These are phyloP conservation scores for Danio choprae DNA, from an alignment of 2,797 vertebrate genomes.

Conservation along the genomic window DNA sequence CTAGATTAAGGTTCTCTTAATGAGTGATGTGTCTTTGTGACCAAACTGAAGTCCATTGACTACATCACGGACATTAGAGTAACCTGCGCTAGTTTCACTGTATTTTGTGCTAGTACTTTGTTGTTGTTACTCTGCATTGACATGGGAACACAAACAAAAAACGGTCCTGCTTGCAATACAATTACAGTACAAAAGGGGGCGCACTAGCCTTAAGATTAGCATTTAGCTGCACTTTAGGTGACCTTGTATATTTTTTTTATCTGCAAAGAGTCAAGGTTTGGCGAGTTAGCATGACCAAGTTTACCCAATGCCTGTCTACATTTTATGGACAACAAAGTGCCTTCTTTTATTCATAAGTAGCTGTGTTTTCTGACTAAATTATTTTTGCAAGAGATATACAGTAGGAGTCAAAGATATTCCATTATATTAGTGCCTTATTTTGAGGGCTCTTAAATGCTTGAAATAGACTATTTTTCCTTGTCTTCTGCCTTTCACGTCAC, in stretches of 20 bases:
- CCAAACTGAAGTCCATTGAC: background rate
- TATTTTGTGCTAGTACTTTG: background rate
- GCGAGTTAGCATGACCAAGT: background rate
- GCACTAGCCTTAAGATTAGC: background rate
- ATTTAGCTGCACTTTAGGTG: background rate
- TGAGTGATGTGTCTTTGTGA: background rate
- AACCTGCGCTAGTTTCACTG: background rate
- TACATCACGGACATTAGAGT: slow-evolving; percentile 6
- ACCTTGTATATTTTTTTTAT: background rate
- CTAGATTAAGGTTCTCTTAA: background rate
- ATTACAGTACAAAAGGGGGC: slow-evolving; percentile 27
- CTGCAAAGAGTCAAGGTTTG: background rate
- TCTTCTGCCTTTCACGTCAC: background rate
- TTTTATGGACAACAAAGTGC: slow-evolving; percentile 2
- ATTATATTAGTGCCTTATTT: background rate
- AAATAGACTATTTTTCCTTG: background rate
- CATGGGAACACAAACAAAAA: background rate
- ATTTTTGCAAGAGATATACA: background rate
- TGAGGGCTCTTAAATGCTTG: background rate
- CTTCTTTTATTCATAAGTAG: background rate
- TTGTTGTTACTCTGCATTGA: background rate
- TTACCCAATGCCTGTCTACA: background rate
- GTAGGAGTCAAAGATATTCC: background rate
- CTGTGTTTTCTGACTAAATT: slow-evolving; percentile 2
- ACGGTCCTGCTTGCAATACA: slow-evolving; percentile 12